phyloP scores from a whole-genome alignment of 1,140 invertebrate species.

The Trichogramma pretiosum region DNA sequence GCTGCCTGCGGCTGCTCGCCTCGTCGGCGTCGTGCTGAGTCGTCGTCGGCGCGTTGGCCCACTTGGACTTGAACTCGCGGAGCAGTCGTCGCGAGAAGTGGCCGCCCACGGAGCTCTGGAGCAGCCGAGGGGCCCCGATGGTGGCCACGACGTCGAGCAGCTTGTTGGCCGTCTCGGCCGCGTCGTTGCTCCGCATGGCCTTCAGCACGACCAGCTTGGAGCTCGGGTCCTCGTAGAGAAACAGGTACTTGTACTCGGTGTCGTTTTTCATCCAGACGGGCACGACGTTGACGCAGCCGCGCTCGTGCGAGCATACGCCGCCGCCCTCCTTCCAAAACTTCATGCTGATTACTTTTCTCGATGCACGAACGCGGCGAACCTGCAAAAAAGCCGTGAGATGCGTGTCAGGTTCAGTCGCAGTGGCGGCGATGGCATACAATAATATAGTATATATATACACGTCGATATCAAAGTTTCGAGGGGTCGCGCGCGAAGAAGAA shows the following conservation, averaged over 20 bases:
- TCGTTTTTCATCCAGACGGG: slow-evolving; percentile 18
- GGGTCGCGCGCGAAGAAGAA: too few relatives aligned
- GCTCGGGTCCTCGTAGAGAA: slow-evolving; percentile 38
- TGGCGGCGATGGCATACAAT: too few relatives aligned
- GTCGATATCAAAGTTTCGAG: too few relatives aligned
- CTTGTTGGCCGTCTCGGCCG: slow-evolving; percentile 23
- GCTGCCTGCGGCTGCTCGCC: slow-evolving; percentile 17
- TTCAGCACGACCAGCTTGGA: slow-evolving; percentile 35
- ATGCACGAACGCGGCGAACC: too few relatives aligned
- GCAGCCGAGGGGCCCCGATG: slow-evolving; percentile 31
- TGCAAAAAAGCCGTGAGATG: too few relatives aligned
- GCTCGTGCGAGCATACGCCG: too few relatives aligned
- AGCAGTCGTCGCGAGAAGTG: slow-evolving; percentile 32
- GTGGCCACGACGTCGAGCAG: slow-evolving; percentile 29
- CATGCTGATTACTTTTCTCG: too few relatives aligned
- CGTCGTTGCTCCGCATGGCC: slow-evolving; percentile 24
- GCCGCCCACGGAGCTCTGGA: slow-evolving; percentile 32
- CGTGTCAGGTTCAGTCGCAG: too few relatives aligned
- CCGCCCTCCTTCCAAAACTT: too few relatives aligned
- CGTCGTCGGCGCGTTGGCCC: slow-evolving; percentile 25
- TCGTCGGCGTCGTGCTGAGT: slow-evolving; percentile 18
- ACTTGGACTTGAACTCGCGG: slow-evolving; percentile 25
- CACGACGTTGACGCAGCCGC: too few relatives aligned
- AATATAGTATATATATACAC: too few relatives aligned
- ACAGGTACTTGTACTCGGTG: slow-evolving; percentile 29